Percentiles rank a stretch among this genome's conserved stretches.
Conservation (phyloP, 2,113 vertebrate genomes). For the Cacatua alba region DNA sequence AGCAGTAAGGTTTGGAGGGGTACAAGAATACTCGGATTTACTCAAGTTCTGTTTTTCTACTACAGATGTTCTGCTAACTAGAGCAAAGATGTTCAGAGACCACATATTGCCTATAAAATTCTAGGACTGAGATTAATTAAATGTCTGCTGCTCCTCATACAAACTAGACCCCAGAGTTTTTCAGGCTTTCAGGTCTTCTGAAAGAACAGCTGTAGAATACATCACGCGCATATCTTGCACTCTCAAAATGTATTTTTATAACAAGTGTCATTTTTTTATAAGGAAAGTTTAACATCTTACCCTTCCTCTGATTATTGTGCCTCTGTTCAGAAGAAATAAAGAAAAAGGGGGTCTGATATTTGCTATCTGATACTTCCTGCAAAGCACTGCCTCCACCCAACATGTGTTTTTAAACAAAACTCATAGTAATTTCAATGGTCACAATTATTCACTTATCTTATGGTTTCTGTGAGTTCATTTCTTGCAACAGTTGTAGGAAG, state of each 20-base stretch:
- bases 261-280: conserved; percentile 37
- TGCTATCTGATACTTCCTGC: conserved; percentile 61
- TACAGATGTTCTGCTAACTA: conserved; percentile 58
- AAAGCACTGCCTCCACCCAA: conserved; percentile 60
- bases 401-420: conserved; percentile 60
- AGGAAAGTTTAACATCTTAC: conserved; percentile 49
- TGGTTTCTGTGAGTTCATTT: conserved; percentile 33
- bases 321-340: conserved; percentile 37
- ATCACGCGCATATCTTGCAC: conserved; percentile 31
- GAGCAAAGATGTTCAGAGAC: conserved; percentile 44
- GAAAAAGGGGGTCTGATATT: neutral
- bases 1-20: neutral
- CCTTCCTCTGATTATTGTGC: conserved; percentile 57
- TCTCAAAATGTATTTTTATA: conserved; percentile 46
- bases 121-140: conserved; percentile 60
- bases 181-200: conserved; percentile 22
- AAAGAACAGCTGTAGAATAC: conserved; percentile 59
- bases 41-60: conserved; percentile 47
- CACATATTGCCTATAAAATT: conserved; percentile 62
- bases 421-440: conserved; percentile 39
- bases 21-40: conserved; percentile 14
- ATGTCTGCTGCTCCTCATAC: conserved; percentile 47
- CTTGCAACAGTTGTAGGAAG: neutral
- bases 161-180: conserved; percentile 42
- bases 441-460: conserved; percentile 39